Percentiles rank a stretch among this genome's conserved stretches.
Evolutionary conservation across 2,797 vertebrate genomes (phyloP).

Genomic region (Spatula clypeata): DNA sequence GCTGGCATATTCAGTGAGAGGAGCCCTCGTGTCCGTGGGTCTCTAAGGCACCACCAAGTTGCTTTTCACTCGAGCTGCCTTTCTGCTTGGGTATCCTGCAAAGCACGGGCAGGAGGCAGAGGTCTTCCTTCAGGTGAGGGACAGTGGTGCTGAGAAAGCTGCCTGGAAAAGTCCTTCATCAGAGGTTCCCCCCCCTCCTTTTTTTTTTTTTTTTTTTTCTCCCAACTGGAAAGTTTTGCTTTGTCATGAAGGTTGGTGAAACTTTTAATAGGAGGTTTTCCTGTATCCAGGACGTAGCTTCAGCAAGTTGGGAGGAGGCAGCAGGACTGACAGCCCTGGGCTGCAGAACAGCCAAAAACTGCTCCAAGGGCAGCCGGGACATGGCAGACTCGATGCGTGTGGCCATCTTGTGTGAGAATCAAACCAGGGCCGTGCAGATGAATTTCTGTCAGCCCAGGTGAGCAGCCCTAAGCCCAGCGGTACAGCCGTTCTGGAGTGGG

Average conservation of each 20-base stretch:
- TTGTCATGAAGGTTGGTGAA: not conserved
- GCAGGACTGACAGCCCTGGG: not conserved
- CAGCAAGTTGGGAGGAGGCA: not conserved
- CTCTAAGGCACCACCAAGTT: fast-evolving
- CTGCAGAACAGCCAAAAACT: not conserved
- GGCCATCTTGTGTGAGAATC: not conserved
- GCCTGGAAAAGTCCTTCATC: not conserved
- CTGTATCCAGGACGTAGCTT: not conserved
- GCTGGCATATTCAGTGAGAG: not conserved
- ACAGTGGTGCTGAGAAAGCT: fast-evolving
- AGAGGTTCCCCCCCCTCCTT: no score
- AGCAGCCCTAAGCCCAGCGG: not conserved
- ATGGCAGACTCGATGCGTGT: fast-evolving
- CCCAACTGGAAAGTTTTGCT: not conserved
- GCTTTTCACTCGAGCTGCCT: fast-evolving
- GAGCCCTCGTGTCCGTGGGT: fast-evolving
- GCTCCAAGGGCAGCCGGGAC: not conserved
- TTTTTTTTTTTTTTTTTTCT: not conserved
- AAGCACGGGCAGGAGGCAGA: not conserved
- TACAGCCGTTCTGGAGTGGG: fast-evolving
- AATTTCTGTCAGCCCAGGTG: not conserved
- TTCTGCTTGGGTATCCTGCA: fast-evolving
- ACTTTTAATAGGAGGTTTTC: not conserved
- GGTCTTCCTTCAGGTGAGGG: not conserved
- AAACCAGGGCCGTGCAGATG: not conserved